Percentiles rank a stretch among this genome's conserved stretches.
Evolutionary conservation across 2,797 vertebrate species (phyloP).

Genomic region (Carcharodon carcharias): DNA sequence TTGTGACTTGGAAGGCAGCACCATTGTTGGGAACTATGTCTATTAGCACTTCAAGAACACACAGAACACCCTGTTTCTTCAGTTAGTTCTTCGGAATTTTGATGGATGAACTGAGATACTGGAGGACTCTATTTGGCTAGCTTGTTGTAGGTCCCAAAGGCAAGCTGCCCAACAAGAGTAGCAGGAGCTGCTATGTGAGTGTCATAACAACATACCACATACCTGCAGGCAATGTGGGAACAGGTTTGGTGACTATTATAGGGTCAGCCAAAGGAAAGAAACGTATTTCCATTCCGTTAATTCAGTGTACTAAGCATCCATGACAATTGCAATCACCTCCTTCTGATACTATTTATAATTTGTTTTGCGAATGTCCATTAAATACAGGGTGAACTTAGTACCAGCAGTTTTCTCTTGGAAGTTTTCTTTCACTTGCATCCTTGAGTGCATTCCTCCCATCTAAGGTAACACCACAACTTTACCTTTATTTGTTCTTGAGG

Average conservation of each 20-base stretch:
- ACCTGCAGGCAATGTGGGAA: background rate
- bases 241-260: background rate
- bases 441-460: background rate
- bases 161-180: background rate
- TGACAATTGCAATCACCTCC: background rate
- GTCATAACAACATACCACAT: background rate
- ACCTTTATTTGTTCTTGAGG: background rate
- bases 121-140: background rate
- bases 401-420: background rate
- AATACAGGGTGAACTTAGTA: background rate
- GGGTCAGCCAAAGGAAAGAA: slow-evolving; percentile 13
- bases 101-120: background rate
- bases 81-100: background rate
- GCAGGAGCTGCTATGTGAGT: background rate
- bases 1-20: slow-evolving; percentile 16
- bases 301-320: background rate
- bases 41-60: background rate
- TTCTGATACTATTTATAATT: background rate
- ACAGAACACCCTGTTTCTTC: slow-evolving; percentile 23
- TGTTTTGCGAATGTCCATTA: background rate
- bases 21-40: background rate
- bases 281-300: background rate
- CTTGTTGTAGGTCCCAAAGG: background rate
- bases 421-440: background rate
- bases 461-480: background rate